Conservation (phyloP, 2,113 vertebrate genomes). For the Hypomesus transpacificus region DNA sequence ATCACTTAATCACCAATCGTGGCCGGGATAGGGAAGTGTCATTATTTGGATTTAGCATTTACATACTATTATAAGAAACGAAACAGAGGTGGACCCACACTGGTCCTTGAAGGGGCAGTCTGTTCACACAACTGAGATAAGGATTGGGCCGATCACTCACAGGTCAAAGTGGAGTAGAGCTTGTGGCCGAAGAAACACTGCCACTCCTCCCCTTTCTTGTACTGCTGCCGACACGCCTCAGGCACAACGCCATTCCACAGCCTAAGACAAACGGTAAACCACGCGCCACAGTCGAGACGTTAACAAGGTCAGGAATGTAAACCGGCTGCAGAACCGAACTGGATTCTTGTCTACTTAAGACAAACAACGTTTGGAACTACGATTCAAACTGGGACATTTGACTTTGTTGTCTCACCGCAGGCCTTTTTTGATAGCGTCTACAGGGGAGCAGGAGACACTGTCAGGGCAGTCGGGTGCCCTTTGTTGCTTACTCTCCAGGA, state of each 20-base stretch:
- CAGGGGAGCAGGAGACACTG: conserved; percentile 71
- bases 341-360: too few relatives aligned
- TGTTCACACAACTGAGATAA: not conserved
- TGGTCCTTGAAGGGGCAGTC: too few relatives aligned
- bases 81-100: too few relatives aligned
- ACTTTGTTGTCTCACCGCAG: conserved; percentile 61
- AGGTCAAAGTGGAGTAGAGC: conserved; percentile 73
- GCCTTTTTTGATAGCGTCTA: conserved; percentile 76
- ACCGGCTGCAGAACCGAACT: too few relatives aligned
- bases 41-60: too few relatives aligned
- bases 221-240: conserved; percentile 74
- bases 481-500: conserved; percentile 75
- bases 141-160: conserved; percentile 56
- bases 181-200: conserved; percentile 80
- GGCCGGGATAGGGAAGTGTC: too few relatives aligned
- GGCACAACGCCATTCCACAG: conserved; percentile 79
- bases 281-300: too few relatives aligned
- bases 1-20: too few relatives aligned
- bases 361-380: too few relatives aligned
- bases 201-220: conserved; percentile 78
- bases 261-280: conserved; percentile 48
- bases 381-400: not conserved
- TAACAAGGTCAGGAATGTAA: too few relatives aligned
- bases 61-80: too few relatives aligned
- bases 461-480: conserved; percentile 70